Evolutionary conservation across 2,797 vertebrate genomes (phyloP).

Genomic region (Mustela erminea): DNA sequence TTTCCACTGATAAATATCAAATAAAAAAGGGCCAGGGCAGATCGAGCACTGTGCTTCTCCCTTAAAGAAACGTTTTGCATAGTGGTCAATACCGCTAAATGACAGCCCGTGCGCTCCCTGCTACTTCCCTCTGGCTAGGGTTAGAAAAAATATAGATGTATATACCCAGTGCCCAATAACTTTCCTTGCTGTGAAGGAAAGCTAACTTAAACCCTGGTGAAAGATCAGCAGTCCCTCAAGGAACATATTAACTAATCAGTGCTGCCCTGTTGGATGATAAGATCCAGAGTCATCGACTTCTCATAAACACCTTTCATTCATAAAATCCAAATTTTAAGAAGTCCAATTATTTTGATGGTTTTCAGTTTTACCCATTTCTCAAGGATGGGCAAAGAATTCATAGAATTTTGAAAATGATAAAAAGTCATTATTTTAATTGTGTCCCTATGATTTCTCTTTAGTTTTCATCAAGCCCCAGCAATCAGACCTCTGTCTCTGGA

Average conservation of each 20-base stretch:
- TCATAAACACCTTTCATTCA: slow-evolving; percentile 89
- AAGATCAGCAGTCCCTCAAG: slow-evolving; percentile 91
- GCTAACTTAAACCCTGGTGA: background rate
- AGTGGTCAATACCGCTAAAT: background rate
- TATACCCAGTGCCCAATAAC: background rate
- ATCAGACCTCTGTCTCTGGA: slow-evolving; percentile 57
- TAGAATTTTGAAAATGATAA: slow-evolving; percentile 55
- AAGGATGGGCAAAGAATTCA: slow-evolving; percentile 61
- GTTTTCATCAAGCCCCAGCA: slow-evolving; percentile 32
- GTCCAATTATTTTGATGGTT: slow-evolving; percentile 85
- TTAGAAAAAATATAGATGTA: background rate
- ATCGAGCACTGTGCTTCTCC: background rate
- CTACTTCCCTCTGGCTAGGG: slow-evolving; percentile 26
- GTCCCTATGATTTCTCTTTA: slow-evolving; percentile 40
- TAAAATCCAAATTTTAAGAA: slow-evolving; percentile 82
- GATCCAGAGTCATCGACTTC: slow-evolving; percentile 92
- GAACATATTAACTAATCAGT: slow-evolving; percentile 93
- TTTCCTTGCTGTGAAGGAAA: background rate
- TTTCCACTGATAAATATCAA: background rate
- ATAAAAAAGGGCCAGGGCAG: background rate
- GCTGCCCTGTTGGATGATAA: slow-evolving; percentile 95
- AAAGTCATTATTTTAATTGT: slow-evolving; percentile 59
- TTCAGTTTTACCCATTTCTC: slow-evolving; percentile 79
- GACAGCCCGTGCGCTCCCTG: background rate
- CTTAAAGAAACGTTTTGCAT: background rate